Conservation (phyloP, 2,797 vertebrate species). For the Poeciliopsis paucimaculata region DNA sequence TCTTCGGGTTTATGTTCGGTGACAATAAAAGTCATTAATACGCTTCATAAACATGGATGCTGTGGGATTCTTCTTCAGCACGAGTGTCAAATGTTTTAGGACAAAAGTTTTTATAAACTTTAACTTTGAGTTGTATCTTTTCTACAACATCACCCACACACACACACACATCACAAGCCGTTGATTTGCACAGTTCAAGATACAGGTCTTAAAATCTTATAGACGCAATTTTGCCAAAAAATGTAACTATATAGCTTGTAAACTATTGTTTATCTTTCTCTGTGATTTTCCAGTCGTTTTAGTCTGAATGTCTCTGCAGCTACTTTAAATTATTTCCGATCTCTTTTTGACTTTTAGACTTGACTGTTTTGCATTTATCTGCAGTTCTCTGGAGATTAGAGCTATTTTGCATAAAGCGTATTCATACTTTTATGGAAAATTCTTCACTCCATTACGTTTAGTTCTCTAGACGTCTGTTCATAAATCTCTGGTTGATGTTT, state of each 20-base stretch:
- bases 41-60: background rate
- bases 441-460: too few relatives aligned
- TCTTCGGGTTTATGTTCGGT: background rate
- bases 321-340: background rate
- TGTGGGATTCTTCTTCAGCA: background rate
- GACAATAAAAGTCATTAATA: background rate
- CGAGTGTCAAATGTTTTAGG: background rate
- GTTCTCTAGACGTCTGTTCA: background rate
- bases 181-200: background rate
- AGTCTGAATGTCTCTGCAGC: background rate
- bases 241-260: too few relatives aligned
- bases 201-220: background rate
- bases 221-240: background rate
- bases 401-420: background rate
- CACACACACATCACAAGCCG: background rate
- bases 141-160: background rate
- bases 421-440: background rate
- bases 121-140: background rate
- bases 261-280: background rate
- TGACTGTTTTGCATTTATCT: background rate
- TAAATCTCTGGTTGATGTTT: background rate
- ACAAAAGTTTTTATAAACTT: background rate
- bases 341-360: background rate
- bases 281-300: background rate
- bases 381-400: background rate